Evolutionary conservation across 2,797 vertebrate genomes (phyloP).

Genomic region (Ceryle rudis): DNA sequence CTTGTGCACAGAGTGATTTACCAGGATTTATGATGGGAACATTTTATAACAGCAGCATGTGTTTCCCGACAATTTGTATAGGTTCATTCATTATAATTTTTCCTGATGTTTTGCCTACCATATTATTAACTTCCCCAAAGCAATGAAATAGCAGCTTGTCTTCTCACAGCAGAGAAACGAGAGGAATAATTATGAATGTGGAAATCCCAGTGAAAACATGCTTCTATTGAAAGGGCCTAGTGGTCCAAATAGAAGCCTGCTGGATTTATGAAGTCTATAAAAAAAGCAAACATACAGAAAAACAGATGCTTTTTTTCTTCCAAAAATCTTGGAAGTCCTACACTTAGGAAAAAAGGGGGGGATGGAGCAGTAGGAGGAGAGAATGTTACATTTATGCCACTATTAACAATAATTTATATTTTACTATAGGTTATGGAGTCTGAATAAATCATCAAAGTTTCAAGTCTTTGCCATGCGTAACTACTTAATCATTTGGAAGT

Average conservation of each 20-base stretch:
- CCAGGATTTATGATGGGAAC: constrained; percentile 82
- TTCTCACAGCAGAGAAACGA: constrained; percentile 80
- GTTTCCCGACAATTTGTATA: constrained; percentile 82
- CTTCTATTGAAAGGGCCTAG: constrained; percentile 81
- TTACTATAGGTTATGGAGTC: constrained; percentile 61
- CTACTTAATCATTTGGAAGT: constrained; percentile 76
- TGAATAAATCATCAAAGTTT: constrained; percentile 72
- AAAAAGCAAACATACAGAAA: constrained; percentile 75
- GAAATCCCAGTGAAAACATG: constrained; percentile 85
- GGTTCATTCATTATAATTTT: constrained; percentile 88
- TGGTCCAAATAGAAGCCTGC: constrained; percentile 78
- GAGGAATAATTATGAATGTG: constrained; percentile 85
- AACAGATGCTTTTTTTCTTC: constrained; percentile 78
- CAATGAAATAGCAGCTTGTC: constrained; percentile 85
- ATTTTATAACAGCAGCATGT: constrained; percentile 82
- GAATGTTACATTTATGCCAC: constrained; percentile 64
- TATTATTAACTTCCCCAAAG: constrained; percentile 85
- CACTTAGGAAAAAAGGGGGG: constrained; percentile 24
- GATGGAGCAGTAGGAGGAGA: constrained; percentile 7
- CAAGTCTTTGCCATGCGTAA: constrained; percentile 60
- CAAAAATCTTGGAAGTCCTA: constrained; percentile 64
- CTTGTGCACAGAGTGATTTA: constrained; percentile 82
- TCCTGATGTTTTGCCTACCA: constrained; percentile 86
- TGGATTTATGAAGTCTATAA: constrained; percentile 80
- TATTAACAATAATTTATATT: constrained; percentile 72